phyloP scores from a whole-genome alignment of 2,113 vertebrate genomes.

The Varanus salvator region DNA sequence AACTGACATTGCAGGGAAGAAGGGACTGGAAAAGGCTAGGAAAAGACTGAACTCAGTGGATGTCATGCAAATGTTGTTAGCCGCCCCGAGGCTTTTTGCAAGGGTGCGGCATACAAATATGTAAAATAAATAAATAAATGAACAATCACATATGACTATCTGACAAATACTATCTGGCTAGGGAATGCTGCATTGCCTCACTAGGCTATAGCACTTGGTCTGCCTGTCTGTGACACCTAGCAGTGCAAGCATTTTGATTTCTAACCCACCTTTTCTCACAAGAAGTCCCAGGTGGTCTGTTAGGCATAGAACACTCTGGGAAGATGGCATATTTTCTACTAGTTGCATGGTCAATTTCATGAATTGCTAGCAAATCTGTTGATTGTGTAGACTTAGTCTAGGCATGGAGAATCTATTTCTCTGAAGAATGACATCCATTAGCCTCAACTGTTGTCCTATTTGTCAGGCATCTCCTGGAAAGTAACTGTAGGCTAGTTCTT shows the following conservation, averaged over 20 bases:
- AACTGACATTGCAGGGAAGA: background rate
- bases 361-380: background rate
- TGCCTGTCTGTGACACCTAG: background rate
- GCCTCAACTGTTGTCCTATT: too few relatives aligned
- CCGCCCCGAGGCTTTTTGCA: too few relatives aligned
- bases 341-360: background rate
- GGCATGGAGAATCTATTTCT: background rate
- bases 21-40: background rate
- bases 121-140: too few relatives aligned
- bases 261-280: too few relatives aligned
- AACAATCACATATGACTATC: background rate
- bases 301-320: background rate
- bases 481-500: background rate
- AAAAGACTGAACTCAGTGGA: background rate
- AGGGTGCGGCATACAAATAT: too few relatives aligned
- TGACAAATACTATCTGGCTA: background rate
- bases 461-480: background rate
- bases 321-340: background rate
- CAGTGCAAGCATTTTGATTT: background rate
- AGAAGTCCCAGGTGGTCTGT: too few relatives aligned
- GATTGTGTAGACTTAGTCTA: background rate
- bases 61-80: too few relatives aligned
- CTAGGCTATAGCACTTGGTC: background rate
- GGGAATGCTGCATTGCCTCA: background rate
- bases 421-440: background rate